These are phyloP conservation scores for Monoplex corrugatus DNA, from an alignment of 2,888 invertebrate genomes.

Conservation along the genomic window DNA sequence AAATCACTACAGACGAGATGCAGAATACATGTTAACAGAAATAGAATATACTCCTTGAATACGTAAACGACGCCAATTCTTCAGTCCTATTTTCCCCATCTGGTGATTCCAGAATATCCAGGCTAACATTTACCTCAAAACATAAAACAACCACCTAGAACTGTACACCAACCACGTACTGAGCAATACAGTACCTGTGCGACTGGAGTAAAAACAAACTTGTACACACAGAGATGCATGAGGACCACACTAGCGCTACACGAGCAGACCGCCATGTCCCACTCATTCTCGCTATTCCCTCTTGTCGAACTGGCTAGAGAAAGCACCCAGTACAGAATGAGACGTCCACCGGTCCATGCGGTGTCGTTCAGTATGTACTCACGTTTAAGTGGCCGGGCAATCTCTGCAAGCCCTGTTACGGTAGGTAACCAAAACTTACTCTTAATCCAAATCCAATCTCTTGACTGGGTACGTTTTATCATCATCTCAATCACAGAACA, in stretches of 20 bases:
- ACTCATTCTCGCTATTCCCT: neutral
- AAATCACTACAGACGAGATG: too few species aligned
- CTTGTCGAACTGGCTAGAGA: neutral
- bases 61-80: too few species aligned
- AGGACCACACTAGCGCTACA: neutral
- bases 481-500: too few species aligned
- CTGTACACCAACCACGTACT: too few species aligned
- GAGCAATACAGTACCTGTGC: neutral
- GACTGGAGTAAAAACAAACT: neutral
- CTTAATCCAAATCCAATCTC: slow-evolving; percentile 25
- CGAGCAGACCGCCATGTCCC: neutral
- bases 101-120: too few species aligned
- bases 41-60: too few species aligned
- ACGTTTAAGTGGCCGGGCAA: neutral
- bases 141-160: too few species aligned
- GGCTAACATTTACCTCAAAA: too few species aligned
- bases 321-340: slow-evolving; percentile 22
- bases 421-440: slow-evolving; percentile 34
- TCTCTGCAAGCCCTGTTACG: slow-evolving; percentile 26
- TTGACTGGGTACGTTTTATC: too few species aligned
- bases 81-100: too few species aligned
- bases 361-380: neutral
- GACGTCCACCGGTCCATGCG: neutral
- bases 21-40: too few species aligned
- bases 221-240: neutral